Evolutionary conservation across 2,888 invertebrate genomes (phyloP).

Genomic region (Spisula subtruncata): DNA sequence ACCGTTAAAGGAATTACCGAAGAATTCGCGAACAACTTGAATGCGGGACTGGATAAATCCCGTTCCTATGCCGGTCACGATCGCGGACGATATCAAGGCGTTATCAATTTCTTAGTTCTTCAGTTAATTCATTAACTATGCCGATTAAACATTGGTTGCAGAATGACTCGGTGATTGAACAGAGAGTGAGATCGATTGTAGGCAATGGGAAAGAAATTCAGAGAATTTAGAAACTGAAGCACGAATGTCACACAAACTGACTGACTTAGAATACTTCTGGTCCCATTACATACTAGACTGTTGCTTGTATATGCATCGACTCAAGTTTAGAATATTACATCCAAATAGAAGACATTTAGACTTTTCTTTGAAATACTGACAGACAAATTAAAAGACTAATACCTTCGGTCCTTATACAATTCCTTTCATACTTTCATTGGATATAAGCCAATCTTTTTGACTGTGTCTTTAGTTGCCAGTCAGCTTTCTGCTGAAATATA

Average conservation of each 20-base stretch:
- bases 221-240: neutral
- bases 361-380: too few relatives aligned
- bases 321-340: too few relatives aligned
- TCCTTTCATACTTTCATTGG: too few relatives aligned
- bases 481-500: too few relatives aligned
- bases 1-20: conserved; percentile 15
- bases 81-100: conserved; percentile 59
- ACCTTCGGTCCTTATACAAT: neutral
- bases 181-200: conserved; percentile 42
- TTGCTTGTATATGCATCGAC: too few relatives aligned
- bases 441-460: too few relatives aligned
- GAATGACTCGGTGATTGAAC: conserved; percentile 51
- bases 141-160: conserved; percentile 62
- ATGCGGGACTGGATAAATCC: conserved; percentile 28
- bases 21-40: conserved; percentile 7
- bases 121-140: conserved; percentile 71
- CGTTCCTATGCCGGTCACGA: conserved; percentile 57
- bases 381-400: neutral
- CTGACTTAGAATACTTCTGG: neutral
- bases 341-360: too few relatives aligned
- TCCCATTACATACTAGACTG: too few relatives aligned
- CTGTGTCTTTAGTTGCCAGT: neutral
- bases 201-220: conserved; percentile 15
- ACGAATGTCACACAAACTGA: neutral
- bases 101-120: conserved; percentile 68